phyloP scores from a whole-genome alignment of 2,888 invertebrate genomes.

The Lapara coniferarum region DNA sequence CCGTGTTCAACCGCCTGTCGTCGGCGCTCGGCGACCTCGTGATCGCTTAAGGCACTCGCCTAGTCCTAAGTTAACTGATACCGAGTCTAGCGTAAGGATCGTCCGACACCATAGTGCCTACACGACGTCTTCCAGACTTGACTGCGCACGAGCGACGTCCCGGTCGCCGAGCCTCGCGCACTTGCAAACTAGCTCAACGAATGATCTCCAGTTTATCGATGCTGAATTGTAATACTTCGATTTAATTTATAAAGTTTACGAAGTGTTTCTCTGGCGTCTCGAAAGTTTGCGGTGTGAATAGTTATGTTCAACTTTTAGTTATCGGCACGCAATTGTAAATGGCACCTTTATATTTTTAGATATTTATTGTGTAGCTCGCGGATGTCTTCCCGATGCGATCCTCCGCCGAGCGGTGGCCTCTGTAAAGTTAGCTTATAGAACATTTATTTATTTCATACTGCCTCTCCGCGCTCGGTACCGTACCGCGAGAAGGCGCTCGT shows the following conservation, averaged over 20 bases:
- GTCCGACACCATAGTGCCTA: slow-evolving; percentile 79
- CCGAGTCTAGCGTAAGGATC: slow-evolving; percentile 78
- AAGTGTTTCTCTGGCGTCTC: slow-evolving; percentile 80
- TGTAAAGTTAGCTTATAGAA: slow-evolving; percentile 83
- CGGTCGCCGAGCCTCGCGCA: slow-evolving; percentile 66
- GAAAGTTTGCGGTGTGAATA: slow-evolving; percentile 82
- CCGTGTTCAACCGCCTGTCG: slow-evolving; percentile 87
- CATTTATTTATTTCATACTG: slow-evolving; percentile 82
- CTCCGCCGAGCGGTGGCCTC: slow-evolving; percentile 83
- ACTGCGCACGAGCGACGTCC: slow-evolving; percentile 70
- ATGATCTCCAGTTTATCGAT: slow-evolving; percentile 82
- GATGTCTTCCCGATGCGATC: slow-evolving; percentile 81
- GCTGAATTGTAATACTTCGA: slow-evolving; percentile 70
- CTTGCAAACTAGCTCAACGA: slow-evolving; percentile 80
- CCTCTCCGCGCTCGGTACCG: slow-evolving; percentile 82
- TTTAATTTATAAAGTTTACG: slow-evolving; percentile 75
- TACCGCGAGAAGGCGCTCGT: slow-evolving; percentile 83
- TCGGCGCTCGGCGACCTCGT: slow-evolving; percentile 79
- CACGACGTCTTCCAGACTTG: slow-evolving; percentile 80
- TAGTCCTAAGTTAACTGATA: slow-evolving; percentile 78
- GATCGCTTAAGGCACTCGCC: slow-evolving; percentile 70
- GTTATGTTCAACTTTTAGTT: slow-evolving; percentile 72
- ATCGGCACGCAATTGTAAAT: slow-evolving; percentile 83
- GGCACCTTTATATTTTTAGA: slow-evolving; percentile 81
- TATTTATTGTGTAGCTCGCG: slow-evolving; percentile 82